Base-by-base conservation (phyloP, 2,888 invertebrate genomes). In the Tanypteryx hageni region DNA sequence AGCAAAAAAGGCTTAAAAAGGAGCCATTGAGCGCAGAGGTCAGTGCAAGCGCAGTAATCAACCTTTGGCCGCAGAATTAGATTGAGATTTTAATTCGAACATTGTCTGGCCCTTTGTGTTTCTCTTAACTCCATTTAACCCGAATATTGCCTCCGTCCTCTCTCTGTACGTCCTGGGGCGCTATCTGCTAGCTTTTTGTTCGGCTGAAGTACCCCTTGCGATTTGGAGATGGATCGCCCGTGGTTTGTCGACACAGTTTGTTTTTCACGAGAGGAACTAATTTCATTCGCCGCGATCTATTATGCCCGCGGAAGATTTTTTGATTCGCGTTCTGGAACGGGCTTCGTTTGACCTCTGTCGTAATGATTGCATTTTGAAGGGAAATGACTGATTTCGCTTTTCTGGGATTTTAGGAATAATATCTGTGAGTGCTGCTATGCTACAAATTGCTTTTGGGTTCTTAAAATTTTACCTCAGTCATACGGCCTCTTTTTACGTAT, bases 61-160 rank as follows among this genome's bases (percentile, higher is more conserved):
- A 76, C 76, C 76, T 76, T 27, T 76, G 27, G 11, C 76, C 76
- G 9, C 22, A 76, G 27, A 76, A 76, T 76, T 76, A 76, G 76
- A 76, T 76, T 27, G 76, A 27, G 76, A 76, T 27, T 68, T 68
- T 68, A 68, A 68, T 68, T 76, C 76, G 76, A 76, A 22, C 76
- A 22, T 76, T 76, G 27, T 27, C 76, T 76, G 22, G 22, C 76
- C 11, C 76, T 76, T 76, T 76, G 76, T 76, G 22, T 27, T 27
- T 76, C 76, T 76, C 68, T 22, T n/a, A 68, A 68, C 68, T 68
- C 22, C 76, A 76, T 76, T 76, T 76, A 27, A 76, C 9, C 68
- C 68, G 22, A 18, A 64, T 64, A 68, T n/a, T 18, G 68, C 68
- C 68, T 44, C 44, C 44, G 44, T 5, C 2, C 44, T 68, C 0